phyloP scores from a whole-genome alignment of 2,888 invertebrate genomes.

The Calephelis perditalis region DNA sequence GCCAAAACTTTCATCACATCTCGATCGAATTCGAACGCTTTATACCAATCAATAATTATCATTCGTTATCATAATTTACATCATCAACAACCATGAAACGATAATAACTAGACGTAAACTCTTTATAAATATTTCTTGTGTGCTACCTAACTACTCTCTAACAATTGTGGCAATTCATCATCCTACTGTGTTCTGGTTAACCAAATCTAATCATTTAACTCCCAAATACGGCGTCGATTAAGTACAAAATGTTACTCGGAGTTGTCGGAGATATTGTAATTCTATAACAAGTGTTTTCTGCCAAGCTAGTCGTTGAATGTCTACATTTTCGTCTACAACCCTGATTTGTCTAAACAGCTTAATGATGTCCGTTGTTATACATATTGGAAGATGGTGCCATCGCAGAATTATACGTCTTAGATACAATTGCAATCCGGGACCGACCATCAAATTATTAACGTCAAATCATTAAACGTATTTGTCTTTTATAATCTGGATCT shows the following conservation, averaged over 20 bases:
- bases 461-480: no score
- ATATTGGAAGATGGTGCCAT: constrained; percentile 31
- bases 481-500: constrained; percentile 9
- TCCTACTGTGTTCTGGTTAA: constrained; percentile 38
- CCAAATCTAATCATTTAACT: constrained; percentile 32
- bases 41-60: no score
- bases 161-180: constrained; percentile 26
- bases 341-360: constrained; percentile 40
- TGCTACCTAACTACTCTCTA: constrained; percentile 17
- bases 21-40: no score
- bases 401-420: constrained; percentile 33
- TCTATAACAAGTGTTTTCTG: constrained; percentile 18
- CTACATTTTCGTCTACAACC: constrained; percentile 29
- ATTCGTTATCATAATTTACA: no score
- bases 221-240: constrained; percentile 36
- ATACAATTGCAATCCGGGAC: constrained; percentile 34
- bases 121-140: constrained; percentile 1
- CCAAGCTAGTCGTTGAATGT: constrained; percentile 32
- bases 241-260: constrained; percentile 36
- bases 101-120: no score
- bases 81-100: no score
- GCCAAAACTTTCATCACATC: no score
- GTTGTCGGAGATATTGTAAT: constrained; percentile 27
- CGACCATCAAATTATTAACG: constrained; percentile 30
- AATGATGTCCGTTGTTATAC: constrained; percentile 33